Base-by-base conservation (phyloP, 2,888 invertebrate genomes). In the Yponomeuta sedellus region DNA sequence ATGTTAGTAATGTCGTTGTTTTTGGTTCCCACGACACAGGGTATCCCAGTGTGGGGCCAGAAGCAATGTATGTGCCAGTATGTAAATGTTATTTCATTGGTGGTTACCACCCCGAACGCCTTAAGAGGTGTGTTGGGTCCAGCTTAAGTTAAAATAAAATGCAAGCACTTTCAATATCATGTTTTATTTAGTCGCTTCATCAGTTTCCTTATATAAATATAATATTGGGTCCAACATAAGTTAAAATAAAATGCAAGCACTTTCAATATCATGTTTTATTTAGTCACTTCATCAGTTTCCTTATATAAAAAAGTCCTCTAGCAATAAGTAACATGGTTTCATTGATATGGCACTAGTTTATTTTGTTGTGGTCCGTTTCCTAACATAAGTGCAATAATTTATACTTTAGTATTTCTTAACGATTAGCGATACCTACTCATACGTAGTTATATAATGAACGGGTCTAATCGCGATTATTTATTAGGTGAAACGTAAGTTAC, bases 281-380 rank as follows among this genome's bases (percentile, higher is more conserved):
- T 16, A 12, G 12, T 70, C 44, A 52, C 12, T 16, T 52, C 12
- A 4, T 12, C 16, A 52, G 3, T 52, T 16, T 52, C 16, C 16
- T 16, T 52, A 52, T 16, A 52, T 16, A 52, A 52, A 52, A 16
- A 52, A 52, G 16, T 16, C 44, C 44, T 52, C 16, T 52, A 52
- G 16, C 44, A 52, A 52, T 52, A 52, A 52, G 44, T 52, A 52
- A 52, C 44, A 52, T 52, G 44, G 16, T 52, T 52, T 52, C 44
- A 52, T 52, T 88, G 88, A 88, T 88, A 88, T 88, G 88, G 88
- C 86, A 88, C 88, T 85, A 81, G 71, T 76, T 68, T n/a, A n/a
- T n/a, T 69, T 69, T 73, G 6, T 19, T 25, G 77, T 88, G 87
- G 88, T 88, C 88, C 88, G 72, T 77, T 77, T 39, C 69, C 72